Conservation (phyloP, 2,888 invertebrate species). For the Aquatica leii region DNA sequence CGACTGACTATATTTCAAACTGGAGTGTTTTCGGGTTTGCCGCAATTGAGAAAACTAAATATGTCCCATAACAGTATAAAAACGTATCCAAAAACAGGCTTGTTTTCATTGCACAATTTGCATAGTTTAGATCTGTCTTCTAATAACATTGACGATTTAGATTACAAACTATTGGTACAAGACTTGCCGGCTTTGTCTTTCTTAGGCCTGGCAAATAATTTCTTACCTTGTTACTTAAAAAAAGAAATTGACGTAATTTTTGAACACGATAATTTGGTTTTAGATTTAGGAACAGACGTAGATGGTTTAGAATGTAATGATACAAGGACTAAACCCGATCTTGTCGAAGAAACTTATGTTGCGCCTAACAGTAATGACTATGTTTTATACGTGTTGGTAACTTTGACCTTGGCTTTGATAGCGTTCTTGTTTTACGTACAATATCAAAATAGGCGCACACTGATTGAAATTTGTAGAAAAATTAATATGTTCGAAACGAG, state of each 20-base stretch:
- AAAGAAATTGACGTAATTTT: slow-evolving; percentile 54
- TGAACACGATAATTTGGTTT: slow-evolving; percentile 52
- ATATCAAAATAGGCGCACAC: slow-evolving; percentile 25
- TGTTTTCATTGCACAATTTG: slow-evolving; percentile 52
- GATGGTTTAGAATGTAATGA: slow-evolving; percentile 39
- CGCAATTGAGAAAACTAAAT: slow-evolving; percentile 53
- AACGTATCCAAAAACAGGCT: slow-evolving; percentile 50
- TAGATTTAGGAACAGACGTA: slow-evolving; percentile 43
- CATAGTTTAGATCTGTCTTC: slow-evolving; percentile 55
- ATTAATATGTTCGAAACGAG: slow-evolving; percentile 23
- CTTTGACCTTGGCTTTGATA: slow-evolving; percentile 46
- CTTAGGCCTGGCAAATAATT: slow-evolving; percentile 51
- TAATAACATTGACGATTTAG: slow-evolving; percentile 53
- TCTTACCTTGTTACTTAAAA: slow-evolving; percentile 53
- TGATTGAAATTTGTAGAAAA: slow-evolving; percentile 7
- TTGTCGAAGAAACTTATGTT: neutral
- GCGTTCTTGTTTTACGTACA: slow-evolving; percentile 51
- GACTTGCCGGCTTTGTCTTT: slow-evolving; percentile 53
- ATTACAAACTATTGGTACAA: slow-evolving; percentile 52
- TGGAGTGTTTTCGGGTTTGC: slow-evolving; percentile 52
- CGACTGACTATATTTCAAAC: slow-evolving; percentile 49
- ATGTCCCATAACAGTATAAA: slow-evolving; percentile 49
- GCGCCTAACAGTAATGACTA: slow-evolving; percentile 30
- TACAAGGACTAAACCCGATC: slow-evolving; percentile 44
- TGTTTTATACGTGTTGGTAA: slow-evolving; percentile 42